Percentiles rank a stretch among this genome's conserved stretches.
These are phyloP conservation scores for Myotis brandtii DNA, from an alignment of 2,113 vertebrate genomes.

Conservation along the genomic window DNA sequence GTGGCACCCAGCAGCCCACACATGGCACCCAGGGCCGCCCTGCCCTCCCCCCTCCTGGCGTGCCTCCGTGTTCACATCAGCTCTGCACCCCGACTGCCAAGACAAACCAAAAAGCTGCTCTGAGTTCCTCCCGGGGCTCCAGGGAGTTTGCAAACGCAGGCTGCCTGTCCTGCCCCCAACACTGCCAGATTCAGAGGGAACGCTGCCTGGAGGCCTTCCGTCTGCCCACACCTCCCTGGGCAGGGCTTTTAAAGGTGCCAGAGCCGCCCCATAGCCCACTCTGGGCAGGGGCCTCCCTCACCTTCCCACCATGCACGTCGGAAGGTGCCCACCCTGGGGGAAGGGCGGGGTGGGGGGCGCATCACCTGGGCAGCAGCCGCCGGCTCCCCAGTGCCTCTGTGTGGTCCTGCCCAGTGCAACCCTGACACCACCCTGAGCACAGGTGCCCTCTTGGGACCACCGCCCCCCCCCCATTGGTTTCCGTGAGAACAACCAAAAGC, in stretches of 20 bases:
- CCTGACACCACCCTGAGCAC: slow-evolving; percentile 27
- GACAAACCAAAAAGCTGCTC: slow-evolving; percentile 57
- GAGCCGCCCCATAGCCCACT: not conserved
- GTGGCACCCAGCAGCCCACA: not conserved
- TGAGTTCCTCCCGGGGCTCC: not conserved
- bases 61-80: not conserved
- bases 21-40: not conserved
- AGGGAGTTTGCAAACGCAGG: not conserved
- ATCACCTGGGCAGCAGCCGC: not conserved
- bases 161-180: not conserved
- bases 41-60: not conserved
- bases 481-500: slow-evolving; percentile 73
- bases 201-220: slow-evolving; percentile 63
- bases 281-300: not conserved
- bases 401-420: not conserved
- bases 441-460: slow-evolving; percentile 36
- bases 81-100: slow-evolving; percentile 20
- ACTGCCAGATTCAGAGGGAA: slow-evolving; percentile 42
- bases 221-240: slow-evolving; percentile 37
- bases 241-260: slow-evolving; percentile 69
- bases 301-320: not conserved
- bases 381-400: slow-evolving; percentile 48
- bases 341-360: not conserved
- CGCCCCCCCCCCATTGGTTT: slow-evolving; percentile 14
- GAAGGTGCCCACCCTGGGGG: not conserved